Conservation (phyloP, 2,797 vertebrate genomes). For the Artibeus lituratus region DNA sequence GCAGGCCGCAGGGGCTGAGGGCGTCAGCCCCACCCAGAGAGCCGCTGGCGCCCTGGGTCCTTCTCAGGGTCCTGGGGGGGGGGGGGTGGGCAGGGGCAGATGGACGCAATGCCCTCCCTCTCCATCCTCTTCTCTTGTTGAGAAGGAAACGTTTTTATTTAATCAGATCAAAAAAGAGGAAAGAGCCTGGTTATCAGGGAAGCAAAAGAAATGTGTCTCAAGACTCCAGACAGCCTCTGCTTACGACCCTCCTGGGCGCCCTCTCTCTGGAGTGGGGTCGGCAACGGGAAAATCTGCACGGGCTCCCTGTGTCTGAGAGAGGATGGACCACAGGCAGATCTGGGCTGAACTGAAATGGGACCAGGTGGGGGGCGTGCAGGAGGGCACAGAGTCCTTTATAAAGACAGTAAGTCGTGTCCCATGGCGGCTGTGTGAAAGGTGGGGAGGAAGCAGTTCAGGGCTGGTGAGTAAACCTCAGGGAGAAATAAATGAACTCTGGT, state of each 20-base stretch:
- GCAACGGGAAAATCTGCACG: not conserved
- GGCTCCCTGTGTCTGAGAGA: not conserved
- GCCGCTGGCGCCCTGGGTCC: not conserved
- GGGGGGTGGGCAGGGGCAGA: fast-evolving
- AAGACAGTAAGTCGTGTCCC: fast-evolving
- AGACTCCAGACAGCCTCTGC: not conserved
- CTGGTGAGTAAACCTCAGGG: fast-evolving
- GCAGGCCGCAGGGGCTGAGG: not conserved
- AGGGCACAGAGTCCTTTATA: fast-evolving
- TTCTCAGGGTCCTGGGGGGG: fast-evolving
- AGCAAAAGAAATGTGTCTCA: not conserved
- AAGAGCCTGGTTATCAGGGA: not conserved
- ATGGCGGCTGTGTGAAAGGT: fast-evolving
- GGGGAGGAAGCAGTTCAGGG: not conserved
- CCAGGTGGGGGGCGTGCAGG: not conserved
- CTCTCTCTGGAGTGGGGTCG: not conserved
- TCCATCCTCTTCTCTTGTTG: not conserved
- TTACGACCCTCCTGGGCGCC: too few relatives aligned
- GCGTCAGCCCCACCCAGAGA: fast-evolving
- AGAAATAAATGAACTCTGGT: too few relatives aligned
- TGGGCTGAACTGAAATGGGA: not conserved
- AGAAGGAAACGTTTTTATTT: not conserved
- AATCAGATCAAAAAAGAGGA: not conserved
- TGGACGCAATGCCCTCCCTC: fast-evolving
- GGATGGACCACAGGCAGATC: fast-evolving